A percentile compares a stretch with the other conserved stretches of the same genome.
Conservation (phyloP, 1,140 invertebrate genomes). For the Mylabris phalerata region DNA sequence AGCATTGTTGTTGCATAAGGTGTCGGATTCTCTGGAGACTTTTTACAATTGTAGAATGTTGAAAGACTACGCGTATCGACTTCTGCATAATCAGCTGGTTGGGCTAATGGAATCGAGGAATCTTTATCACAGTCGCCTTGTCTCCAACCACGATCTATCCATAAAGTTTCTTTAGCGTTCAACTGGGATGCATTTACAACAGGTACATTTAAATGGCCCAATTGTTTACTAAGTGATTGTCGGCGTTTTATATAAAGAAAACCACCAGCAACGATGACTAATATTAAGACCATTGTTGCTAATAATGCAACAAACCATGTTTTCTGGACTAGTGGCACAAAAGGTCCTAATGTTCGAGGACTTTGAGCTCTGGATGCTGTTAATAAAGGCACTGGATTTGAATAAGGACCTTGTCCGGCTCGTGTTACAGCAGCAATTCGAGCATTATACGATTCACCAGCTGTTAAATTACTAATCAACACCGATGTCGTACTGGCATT, state of each 20-base stretch:
- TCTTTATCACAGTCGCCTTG: conserved; percentile 61
- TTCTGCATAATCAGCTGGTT: conserved; percentile 65
- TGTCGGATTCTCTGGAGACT: conserved; percentile 62
- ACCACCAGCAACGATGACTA: conserved; percentile 58
- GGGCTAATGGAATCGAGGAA: conserved; percentile 40
- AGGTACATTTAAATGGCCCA: conserved; percentile 57
- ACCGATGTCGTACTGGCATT: conserved; percentile 67
- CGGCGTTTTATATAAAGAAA: conserved; percentile 56
- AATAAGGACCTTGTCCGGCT: conserved; percentile 62
- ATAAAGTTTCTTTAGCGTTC: conserved; percentile 64
- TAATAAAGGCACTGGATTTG: conserved; percentile 47
- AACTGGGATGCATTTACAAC: conserved; percentile 59
- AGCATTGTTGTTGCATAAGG: conserved; percentile 78
- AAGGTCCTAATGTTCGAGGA: conserved; percentile 37
- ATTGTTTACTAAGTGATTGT: conserved; percentile 54
- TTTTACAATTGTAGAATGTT: conserved; percentile 69
- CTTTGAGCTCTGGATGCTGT: conserved; percentile 37
- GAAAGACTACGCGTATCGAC: conserved; percentile 66
- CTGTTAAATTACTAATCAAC: conserved; percentile 64
- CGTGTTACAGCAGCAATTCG: conserved; percentile 67
- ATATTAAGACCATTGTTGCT: conserved; percentile 57
- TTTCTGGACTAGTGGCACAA: conserved; percentile 52
- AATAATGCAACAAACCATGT: conserved; percentile 73
- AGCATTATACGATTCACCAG: conserved; percentile 63
- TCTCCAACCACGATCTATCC: conserved; percentile 69